These are phyloP conservation scores for Apotomis capreana DNA, from an alignment of 2,888 invertebrate genomes.

Conservation along the genomic window DNA sequence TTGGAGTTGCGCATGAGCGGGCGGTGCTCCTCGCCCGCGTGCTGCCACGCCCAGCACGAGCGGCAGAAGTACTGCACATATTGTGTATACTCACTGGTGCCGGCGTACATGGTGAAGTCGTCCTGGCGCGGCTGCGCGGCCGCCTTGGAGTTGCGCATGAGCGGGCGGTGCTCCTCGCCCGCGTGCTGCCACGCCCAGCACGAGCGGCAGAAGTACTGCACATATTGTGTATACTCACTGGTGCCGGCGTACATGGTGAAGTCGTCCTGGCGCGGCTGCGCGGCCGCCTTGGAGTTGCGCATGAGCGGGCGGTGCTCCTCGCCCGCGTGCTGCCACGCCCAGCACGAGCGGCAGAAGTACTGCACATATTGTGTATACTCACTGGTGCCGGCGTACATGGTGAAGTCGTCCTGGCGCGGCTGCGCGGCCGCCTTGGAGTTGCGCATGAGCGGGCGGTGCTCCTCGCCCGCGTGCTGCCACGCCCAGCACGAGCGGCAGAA, in stretches of 20 bases:
- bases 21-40: constrained; percentile 89
- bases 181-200: constrained; percentile 97
- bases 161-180: constrained; percentile 89
- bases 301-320: constrained; percentile 93
- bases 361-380: too few species aligned
- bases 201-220: constrained; percentile 94
- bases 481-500: constrained; percentile 98
- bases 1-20: constrained; percentile 92
- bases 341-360: constrained; percentile 98
- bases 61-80: constrained; percentile 93
- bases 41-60: constrained; percentile 96
- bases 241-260: constrained; percentile 43
- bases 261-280: constrained; percentile 35
- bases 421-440: constrained; percentile 82
- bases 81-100: too few species aligned
- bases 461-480: constrained; percentile 90
- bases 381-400: constrained; percentile 43
- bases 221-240: too few species aligned
- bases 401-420: constrained; percentile 34
- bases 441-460: constrained; percentile 93
- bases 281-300: constrained; percentile 86
- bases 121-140: constrained; percentile 35
- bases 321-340: constrained; percentile 92
- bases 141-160: constrained; percentile 89
- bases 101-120: constrained; percentile 44